Evolutionary conservation across 64 coral and sea anemone species (phyloP), one percentile per base, ranked within the genome.

Genomic region (Montipora sp.): DNA sequence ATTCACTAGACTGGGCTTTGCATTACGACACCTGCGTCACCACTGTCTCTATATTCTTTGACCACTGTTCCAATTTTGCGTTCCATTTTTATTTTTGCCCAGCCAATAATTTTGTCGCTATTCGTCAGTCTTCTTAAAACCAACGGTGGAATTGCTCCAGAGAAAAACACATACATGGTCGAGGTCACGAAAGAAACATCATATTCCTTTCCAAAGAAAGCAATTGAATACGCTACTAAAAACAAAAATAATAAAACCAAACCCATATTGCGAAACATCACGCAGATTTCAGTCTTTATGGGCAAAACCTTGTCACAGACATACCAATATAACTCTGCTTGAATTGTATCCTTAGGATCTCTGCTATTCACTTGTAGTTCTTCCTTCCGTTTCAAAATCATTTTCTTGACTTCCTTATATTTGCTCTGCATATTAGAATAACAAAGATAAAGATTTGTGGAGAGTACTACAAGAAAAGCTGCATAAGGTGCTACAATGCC

Each of bases 361-460:
- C 3, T 66, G 0, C 12, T 22, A 0, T 13, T 3, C 7, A 83
- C 2, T 47, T 83, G 55, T 59, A 61, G 1, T 19, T 47, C 1
- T 66, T 48, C n/a, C 27, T 3, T 4, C 23, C 43, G 11, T 66
- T 63, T 81, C 13, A 16, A 59, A 19, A 81, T 81, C 3, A 81
- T 57, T 36, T 27, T 10, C 57, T 81, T 81, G 20, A 59, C 79
- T 45, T 81, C 51, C 11, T 4, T 59, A 51, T 59, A 81, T 6
- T 13, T 81, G 5, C 4, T 81, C n/a, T 81, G 79, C 10, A 81
- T 22, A 3, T 81, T 81, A 44, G 79, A 50, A 60, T 81, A 81
- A 27, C 79, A 81, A 11, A 81, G 18, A 23, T 81, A 60, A 60
- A 81, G 2, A 21, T 81, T 81, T 81, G 51, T 81, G 18, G 19